phyloP scores from a whole-genome alignment of 2,888 invertebrate species.

The Cataglyphis altisquamis region DNA sequence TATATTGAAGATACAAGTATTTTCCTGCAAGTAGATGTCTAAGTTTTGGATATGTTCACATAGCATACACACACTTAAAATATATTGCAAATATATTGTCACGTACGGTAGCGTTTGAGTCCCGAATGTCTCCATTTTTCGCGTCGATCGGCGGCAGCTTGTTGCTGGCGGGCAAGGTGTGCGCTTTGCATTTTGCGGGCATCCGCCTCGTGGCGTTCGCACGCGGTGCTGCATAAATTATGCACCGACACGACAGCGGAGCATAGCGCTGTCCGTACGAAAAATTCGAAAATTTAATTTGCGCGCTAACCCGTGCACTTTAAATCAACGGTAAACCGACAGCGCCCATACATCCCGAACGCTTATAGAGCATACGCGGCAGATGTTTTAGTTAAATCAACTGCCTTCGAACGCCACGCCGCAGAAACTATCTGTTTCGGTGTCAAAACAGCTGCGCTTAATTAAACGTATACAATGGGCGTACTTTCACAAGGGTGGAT shows the following conservation, averaged over 20 bases:
- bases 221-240: conserved; percentile 57
- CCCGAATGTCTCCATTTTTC: conserved; percentile 25
- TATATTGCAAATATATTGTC: background rate
- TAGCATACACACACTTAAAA: background rate
- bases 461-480: conserved; percentile 78
- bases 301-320: conserved; percentile 63
- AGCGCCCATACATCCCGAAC: conserved; percentile 61
- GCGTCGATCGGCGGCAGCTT: conserved; percentile 21
- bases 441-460: conserved; percentile 83
- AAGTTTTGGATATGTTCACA: background rate
- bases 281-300: conserved; percentile 68
- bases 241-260: conserved; percentile 29
- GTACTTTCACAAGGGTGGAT: conserved; percentile 57
- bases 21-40: background rate
- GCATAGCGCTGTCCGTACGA: conserved; percentile 30
- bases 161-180: conserved; percentile 21
- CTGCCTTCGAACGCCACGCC: conserved; percentile 78
- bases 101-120: background rate
- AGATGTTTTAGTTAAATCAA: conserved; percentile 84
- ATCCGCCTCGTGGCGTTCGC: conserved; percentile 11
- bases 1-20: background rate
- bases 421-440: conserved; percentile 77
- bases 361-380: conserved; percentile 78
- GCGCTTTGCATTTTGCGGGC: conserved; percentile 42
- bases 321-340: conserved; percentile 76